phyloP scores from a whole-genome alignment of 2,888 invertebrate species.

The Tetragnatha montana region DNA sequence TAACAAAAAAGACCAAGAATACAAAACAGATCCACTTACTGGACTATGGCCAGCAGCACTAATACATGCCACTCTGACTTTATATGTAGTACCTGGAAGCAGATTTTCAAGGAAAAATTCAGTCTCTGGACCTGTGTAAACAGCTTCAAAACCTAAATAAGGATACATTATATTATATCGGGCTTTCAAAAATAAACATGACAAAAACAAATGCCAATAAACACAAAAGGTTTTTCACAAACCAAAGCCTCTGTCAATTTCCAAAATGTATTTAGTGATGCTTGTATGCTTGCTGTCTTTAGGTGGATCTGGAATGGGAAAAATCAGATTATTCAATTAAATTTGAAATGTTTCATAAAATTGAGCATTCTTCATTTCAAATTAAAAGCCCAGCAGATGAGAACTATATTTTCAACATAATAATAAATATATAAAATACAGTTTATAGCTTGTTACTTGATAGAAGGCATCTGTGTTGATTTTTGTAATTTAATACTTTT shows the following conservation, averaged over 20 bases:
- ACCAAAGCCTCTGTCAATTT: constrained; percentile 81
- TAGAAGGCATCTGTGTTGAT: too few species aligned
- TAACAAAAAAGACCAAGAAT: not conserved
- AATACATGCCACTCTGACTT: constrained; percentile 85
- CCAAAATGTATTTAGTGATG: constrained; percentile 82
- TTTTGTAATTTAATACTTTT: too few species aligned
- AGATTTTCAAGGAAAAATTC: constrained; percentile 89
- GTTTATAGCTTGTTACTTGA: too few species aligned
- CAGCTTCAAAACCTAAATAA: constrained; percentile 82
- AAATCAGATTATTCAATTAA: not conserved
- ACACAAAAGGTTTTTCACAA: constrained; percentile 13
- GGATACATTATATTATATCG: constrained; percentile 21
- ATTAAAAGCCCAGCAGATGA: too few species aligned
- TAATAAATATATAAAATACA: too few species aligned
- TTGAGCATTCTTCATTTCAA: too few species aligned
- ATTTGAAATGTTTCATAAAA: too few species aligned
- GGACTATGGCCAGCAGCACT: constrained; percentile 86
- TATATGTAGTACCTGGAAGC: constrained; percentile 87
- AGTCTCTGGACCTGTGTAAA: constrained; percentile 85
- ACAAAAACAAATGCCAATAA: not conserved
- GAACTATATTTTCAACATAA: too few species aligned
- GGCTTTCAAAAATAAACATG: not conserved
- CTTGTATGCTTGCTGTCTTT: constrained; percentile 85
- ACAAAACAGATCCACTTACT: constrained; percentile 72
- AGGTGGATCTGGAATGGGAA: constrained; percentile 80